Evolutionary conservation across 2,888 invertebrate species (phyloP).

Genomic region (Apoderus coryli): DNA sequence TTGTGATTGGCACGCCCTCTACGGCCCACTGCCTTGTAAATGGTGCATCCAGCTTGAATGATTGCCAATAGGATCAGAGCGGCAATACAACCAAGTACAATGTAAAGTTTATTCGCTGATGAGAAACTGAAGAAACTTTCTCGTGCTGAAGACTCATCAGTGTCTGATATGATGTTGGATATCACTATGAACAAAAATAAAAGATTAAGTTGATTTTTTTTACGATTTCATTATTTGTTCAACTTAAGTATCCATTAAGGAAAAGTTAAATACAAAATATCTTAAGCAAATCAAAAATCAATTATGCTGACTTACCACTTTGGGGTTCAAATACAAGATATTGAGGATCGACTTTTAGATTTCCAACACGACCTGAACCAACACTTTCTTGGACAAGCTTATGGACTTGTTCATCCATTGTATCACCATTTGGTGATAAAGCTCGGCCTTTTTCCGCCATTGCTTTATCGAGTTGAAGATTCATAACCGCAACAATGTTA

Average conservation of each 20-base stretch:
- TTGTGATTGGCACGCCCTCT: slow-evolving; percentile 46
- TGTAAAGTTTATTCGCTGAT: slow-evolving; percentile 62
- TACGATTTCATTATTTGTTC: slow-evolving; percentile 2
- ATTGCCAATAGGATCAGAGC: slow-evolving; percentile 66
- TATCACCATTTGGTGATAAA: slow-evolving; percentile 24
- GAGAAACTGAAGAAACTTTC: slow-evolving; percentile 43
- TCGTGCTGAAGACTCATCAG: slow-evolving; percentile 32
- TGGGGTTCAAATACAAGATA: slow-evolving; percentile 60
- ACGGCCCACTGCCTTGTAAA: slow-evolving; percentile 48
- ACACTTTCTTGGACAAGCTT: slow-evolving; percentile 54
- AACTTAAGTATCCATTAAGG: no score
- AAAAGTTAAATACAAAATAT: no score
- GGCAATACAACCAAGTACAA: slow-evolving; percentile 67
- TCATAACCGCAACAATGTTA: slow-evolving; percentile 61
- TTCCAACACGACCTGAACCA: slow-evolving; percentile 58
- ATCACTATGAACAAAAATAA: slow-evolving; percentile 38
- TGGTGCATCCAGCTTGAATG: slow-evolving; percentile 71
- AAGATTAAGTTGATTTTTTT: no score
- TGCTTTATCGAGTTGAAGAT: slow-evolving; percentile 58
- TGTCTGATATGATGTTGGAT: slow-evolving; percentile 33
- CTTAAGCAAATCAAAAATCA: no score
- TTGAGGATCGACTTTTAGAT: slow-evolving; percentile 66
- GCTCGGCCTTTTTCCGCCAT: slow-evolving; percentile 45
- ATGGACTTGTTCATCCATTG: slow-evolving; percentile 32
- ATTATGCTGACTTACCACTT: slow-evolving; percentile 59